A percentile compares a stretch with the other conserved stretches of the same genome.
Conservation (phyloP, 1,140 invertebrate genomes). For the Cephus cinctus region DNA sequence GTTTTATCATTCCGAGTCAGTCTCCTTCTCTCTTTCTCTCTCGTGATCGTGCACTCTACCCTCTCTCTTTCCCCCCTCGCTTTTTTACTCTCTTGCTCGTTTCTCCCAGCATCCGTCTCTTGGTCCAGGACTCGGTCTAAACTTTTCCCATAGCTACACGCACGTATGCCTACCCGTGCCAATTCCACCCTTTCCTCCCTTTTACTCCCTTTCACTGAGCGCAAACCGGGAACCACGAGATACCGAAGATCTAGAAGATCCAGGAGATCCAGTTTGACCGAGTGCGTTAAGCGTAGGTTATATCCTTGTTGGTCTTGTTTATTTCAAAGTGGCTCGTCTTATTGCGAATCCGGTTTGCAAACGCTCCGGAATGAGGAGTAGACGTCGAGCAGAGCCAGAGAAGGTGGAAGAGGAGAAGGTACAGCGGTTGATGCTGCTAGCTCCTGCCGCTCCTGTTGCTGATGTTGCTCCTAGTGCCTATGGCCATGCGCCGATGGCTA, state of each 20-base stretch:
- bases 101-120: no score
- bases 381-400: no score
- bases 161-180: conserved; percentile 21
- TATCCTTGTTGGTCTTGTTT: conserved; percentile 23
- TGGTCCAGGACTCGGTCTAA: conserved; percentile 28
- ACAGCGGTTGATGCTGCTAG: no score
- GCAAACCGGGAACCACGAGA: conserved; percentile 9
- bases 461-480: no score
- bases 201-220: conserved; percentile 39
- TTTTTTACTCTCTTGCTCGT: conserved; percentile 16
- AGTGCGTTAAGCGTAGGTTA: no score
- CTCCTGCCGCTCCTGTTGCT: no score
- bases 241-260: background rate
- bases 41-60: conserved; percentile 1
- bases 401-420: background rate
- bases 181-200: conserved; percentile 34
- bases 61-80: background rate
- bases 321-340: conserved; percentile 27
- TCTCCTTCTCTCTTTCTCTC: conserved; percentile 5
- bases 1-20: background rate
- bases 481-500: no score
- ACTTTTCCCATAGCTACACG: conserved; percentile 36
- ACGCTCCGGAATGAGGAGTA: conserved; percentile 20
- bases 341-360: conserved; percentile 54
- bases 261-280: conserved; percentile 31